Evolutionary conservation across 2,797 vertebrate genomes (phyloP).

Genomic region (Pitangus sulphuratus): DNA sequence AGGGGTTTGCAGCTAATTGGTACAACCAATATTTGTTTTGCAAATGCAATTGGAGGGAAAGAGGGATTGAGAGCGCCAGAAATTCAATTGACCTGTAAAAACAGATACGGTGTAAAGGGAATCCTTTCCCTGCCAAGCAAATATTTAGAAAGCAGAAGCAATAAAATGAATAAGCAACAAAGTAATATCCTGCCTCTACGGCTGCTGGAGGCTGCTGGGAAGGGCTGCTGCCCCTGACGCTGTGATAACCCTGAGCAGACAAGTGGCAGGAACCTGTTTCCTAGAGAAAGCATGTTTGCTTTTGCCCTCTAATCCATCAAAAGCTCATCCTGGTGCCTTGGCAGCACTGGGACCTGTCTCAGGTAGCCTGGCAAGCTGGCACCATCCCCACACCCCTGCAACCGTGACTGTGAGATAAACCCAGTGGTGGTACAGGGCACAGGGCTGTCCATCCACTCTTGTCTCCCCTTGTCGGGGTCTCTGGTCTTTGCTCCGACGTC

Average conservation of each 20-base stretch:
- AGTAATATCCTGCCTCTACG: not conserved
- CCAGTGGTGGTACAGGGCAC: not conserved
- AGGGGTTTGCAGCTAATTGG: constrained; percentile 49
- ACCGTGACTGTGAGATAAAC: fast-evolving
- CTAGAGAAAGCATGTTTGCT: constrained; percentile 41
- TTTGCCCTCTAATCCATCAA: not conserved
- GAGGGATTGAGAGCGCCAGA: constrained; percentile 62
- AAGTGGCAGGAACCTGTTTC: constrained; percentile 16
- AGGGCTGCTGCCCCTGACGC: not conserved
- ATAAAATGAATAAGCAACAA: constrained; percentile 62
- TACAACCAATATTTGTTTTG: constrained; percentile 66
- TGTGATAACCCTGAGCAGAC: not conserved
- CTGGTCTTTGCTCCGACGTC: not conserved
- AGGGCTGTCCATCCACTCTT: not conserved
- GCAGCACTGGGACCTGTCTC: not conserved
- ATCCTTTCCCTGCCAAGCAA: constrained; percentile 57
- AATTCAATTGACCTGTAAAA: constrained; percentile 61
- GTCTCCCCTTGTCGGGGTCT: not conserved
- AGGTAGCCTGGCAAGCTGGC: constrained; percentile 6
- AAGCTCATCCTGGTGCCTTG: not conserved
- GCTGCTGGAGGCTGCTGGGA: not conserved
- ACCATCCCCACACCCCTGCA: not conserved
- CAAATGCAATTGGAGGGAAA: constrained; percentile 54
- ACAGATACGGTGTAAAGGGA: constrained; percentile 45
- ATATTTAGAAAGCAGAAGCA: constrained; percentile 60